These are phyloP conservation scores for Sitobion miscanthi DNA, from an alignment of 1,140 invertebrate species.

Conservation along the genomic window DNA sequence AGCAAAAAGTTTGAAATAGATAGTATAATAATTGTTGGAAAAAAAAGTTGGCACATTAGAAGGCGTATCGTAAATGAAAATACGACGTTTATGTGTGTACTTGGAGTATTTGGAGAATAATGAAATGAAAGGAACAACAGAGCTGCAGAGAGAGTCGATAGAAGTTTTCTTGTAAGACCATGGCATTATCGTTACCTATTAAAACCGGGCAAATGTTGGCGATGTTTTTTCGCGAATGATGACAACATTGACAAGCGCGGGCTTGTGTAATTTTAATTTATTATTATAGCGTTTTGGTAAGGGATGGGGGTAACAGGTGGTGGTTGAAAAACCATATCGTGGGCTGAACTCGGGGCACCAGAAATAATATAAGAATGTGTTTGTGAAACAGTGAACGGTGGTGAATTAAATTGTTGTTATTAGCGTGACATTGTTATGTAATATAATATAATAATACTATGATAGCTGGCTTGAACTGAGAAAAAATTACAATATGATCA, in stretches of 20 bases:
- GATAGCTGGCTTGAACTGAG: not conserved
- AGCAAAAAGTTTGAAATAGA: not conserved
- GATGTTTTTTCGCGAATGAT: not conserved
- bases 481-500: not conserved
- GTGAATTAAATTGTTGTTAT: not conserved
- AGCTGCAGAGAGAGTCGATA: not conserved
- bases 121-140: constrained; percentile 5
- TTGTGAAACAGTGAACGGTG: not conserved
- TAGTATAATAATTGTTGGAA: not conserved
- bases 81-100: not conserved
- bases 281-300: not conserved
- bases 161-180: not conserved
- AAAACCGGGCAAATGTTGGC: not conserved
- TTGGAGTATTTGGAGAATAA: not conserved
- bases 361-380: not conserved
- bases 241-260: not conserved
- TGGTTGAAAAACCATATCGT: not conserved
- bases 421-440: no score
- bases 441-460: not conserved
- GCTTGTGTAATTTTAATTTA: not conserved
- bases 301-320: not conserved
- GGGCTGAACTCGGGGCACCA: not conserved
- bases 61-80: not conserved
- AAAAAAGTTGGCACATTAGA: not conserved
- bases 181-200: not conserved